Base-by-base conservation (phyloP, 92 coral and sea anemone species). In the Plumapathes pennacea region DNA sequence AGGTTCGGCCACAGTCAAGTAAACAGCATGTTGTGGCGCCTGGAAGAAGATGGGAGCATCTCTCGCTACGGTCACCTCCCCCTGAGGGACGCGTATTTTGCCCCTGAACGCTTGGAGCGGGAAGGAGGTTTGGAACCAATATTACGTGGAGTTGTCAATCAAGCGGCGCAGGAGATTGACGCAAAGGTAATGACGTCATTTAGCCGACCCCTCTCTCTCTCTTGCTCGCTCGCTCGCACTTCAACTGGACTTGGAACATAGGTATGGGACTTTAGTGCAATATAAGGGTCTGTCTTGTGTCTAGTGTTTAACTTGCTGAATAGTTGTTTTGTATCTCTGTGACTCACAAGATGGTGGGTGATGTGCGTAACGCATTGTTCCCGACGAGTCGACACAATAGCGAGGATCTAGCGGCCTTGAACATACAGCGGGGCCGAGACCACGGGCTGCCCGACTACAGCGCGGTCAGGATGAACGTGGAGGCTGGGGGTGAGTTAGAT, bases 1-100 rank as follows among this genome's bases (percentile, higher is more conserved):
- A 90, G 97, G 51, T 90, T 77, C 56, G 97, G 97, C 15, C 97
- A 90, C 56, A 90, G 97, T 25, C 97, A 90, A 62, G 89, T 86
- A 6, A 74, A 76, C 51, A 77, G 62, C 36, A 46, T 61, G 38
- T 42, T 90, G 28, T 90, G 87, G 87, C 78, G 97, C 4, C 62
- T 82, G 23, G 71, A 86, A 24, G 89, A 85, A 43, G 60, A 90
- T 44, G 88, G 88, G 31, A 60, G 42, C 32, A 64, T 84, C 9
- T 78, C 74, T n/a, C 38, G 64, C 10, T 76, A 80, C 15, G 97
- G 97, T 1, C 97, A 90, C 62, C 67, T 90, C 24, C 80, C 90
- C 5, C 45, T 90, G 26, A 80, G 97, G 50, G 97, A 90, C 69
- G 85, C 95, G 4, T 90, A 86, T 49, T 90, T 90, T 55, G 72